Evolutionary conservation across 2,888 invertebrate species (phyloP).

Genomic region (Parnassius mnemosyne): DNA sequence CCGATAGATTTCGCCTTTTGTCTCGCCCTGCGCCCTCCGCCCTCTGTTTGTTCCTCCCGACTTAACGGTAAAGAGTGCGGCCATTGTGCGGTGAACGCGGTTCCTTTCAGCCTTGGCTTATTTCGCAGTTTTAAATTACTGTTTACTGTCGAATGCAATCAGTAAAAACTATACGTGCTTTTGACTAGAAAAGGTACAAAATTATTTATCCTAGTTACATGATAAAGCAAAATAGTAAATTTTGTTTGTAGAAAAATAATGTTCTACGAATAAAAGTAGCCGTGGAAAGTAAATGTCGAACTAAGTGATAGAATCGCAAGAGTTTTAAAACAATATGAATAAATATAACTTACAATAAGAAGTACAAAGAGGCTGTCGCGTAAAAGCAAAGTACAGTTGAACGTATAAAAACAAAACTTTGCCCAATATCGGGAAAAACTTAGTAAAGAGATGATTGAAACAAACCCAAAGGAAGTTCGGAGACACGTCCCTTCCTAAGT

Average conservation of each 20-base stretch:
- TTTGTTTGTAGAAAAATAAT: not conserved
- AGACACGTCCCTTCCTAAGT: slow-evolving; percentile 68
- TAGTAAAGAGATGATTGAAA: slow-evolving; percentile 71
- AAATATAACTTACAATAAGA: slow-evolving; percentile 18
- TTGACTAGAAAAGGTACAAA: not conserved
- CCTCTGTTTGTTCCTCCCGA: slow-evolving; percentile 27
- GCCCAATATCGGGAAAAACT: slow-evolving; percentile 49
- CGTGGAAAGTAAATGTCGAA: not conserved
- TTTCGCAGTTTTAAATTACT: slow-evolving; percentile 29
- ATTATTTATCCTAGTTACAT: not conserved
- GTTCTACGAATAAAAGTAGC: not conserved
- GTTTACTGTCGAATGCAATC: slow-evolving; percentile 22
- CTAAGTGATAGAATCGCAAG: slow-evolving; percentile 5
- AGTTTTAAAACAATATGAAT: slow-evolving; percentile 19
- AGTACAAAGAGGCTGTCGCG: slow-evolving; percentile 27
- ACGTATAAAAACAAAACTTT: slow-evolving; percentile 50
- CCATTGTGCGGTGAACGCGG: slow-evolving; percentile 21
- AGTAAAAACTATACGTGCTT: slow-evolving; percentile 1
- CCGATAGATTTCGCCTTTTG: slow-evolving; percentile 31
- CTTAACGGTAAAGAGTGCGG: slow-evolving; percentile 27
- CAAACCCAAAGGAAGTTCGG: slow-evolving; percentile 56
- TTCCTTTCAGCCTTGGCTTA: slow-evolving; percentile 17
- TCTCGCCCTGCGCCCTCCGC: slow-evolving; percentile 30
- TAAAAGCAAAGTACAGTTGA: slow-evolving; percentile 40
- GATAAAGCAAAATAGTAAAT: too few species aligned